These are phyloP conservation scores for Dasyornis broadbenti DNA, from an alignment of 2,113 vertebrate species.

Conservation along the genomic window DNA sequence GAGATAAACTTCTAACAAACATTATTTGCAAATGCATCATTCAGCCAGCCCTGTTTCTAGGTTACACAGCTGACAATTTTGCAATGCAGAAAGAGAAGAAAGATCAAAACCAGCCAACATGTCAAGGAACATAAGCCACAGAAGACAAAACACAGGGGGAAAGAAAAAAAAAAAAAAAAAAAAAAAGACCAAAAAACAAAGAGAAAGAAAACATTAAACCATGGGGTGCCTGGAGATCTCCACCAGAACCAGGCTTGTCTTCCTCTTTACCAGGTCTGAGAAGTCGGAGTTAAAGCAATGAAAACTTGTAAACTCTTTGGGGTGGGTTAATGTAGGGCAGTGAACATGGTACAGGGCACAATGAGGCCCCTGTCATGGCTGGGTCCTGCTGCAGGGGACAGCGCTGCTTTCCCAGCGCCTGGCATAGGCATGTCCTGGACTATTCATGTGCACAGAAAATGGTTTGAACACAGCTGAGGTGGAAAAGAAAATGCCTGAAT, in stretches of 20 bases:
- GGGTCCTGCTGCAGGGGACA: not conserved
- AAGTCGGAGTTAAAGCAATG: not conserved
- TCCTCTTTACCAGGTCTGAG: not conserved
- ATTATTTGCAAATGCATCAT: constrained; percentile 56
- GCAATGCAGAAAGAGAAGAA: constrained; percentile 51
- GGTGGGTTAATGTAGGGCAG: not conserved
- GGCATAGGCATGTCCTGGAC: not conserved
- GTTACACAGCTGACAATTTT: constrained; percentile 60
- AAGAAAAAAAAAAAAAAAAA: not conserved
- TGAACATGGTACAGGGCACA: fast-evolving
- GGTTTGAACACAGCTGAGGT: not conserved
- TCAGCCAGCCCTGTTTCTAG: constrained; percentile 46
- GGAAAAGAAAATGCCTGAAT: not conserved
- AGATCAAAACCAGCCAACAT: constrained; percentile 65
- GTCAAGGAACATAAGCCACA: constrained; percentile 58
- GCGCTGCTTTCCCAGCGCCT: fast-evolving
- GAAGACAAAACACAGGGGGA: constrained; percentile 32
- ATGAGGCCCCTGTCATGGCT: fast-evolving
- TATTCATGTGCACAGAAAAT: not conserved
- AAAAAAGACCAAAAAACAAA: not conserved
- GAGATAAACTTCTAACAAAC: constrained; percentile 51
- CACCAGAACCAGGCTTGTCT: not conserved
- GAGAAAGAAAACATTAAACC: constrained; percentile 39
- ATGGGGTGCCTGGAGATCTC: not conserved
- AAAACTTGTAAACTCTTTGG: not conserved